A percentile compares a stretch with the other conserved stretches of the same genome.
Evolutionary conservation across 1,140 invertebrate species (phyloP).

Genomic region (Trissolcus basalis): DNA sequence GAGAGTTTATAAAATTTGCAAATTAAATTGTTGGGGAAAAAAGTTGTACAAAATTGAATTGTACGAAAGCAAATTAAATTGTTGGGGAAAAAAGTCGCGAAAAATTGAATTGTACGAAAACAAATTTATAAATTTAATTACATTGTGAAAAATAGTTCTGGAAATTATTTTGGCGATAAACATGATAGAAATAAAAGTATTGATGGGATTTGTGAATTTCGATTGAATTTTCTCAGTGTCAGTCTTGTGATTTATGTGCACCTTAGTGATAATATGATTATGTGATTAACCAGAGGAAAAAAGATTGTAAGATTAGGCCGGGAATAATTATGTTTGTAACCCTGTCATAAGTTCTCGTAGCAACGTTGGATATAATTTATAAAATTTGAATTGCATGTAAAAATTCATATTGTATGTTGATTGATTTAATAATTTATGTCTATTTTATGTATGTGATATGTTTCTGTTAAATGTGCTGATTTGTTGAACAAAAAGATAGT

Average conservation of each 20-base stretch:
- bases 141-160: too few relatives aligned
- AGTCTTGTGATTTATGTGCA: slow-evolving; percentile 37
- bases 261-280: slow-evolving; percentile 22
- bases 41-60: too few relatives aligned
- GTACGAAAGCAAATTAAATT: too few relatives aligned
- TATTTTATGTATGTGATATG: slow-evolving; percentile 42
- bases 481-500: too few relatives aligned
- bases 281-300: slow-evolving; percentile 21
- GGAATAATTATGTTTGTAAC: slow-evolving; percentile 22
- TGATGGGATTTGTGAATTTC: too few relatives aligned
- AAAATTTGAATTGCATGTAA: slow-evolving; percentile 16
- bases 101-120: too few relatives aligned
- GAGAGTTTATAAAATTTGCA: too few relatives aligned
- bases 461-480: slow-evolving; percentile 28
- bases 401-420: slow-evolving; percentile 19
- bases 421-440: slow-evolving; percentile 37
- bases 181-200: too few relatives aligned
- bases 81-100: too few relatives aligned
- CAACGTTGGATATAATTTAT: slow-evolving; percentile 28
- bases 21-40: too few relatives aligned
- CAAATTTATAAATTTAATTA: too few relatives aligned
- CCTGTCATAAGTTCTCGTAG: slow-evolving; percentile 26
- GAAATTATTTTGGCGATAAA: too few relatives aligned
- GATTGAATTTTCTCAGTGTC: not conserved
- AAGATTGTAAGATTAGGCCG: slow-evolving; percentile 8